Conservation (phyloP, 2,797 vertebrate genomes). For the Xiphorhynchus erythropygius region DNA sequence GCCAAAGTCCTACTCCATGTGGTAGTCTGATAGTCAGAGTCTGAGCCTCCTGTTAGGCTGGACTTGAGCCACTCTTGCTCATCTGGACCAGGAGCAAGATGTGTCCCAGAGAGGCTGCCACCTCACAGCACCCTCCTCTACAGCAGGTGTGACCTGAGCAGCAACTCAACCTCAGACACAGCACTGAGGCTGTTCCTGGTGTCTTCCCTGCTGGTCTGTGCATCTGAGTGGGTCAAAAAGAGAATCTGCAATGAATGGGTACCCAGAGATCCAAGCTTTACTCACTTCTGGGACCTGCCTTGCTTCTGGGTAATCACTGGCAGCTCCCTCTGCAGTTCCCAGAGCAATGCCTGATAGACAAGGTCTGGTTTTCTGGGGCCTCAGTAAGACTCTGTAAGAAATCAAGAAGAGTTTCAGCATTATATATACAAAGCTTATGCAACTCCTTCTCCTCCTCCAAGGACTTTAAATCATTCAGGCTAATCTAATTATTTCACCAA, state of each 20-base stretch:
- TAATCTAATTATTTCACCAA: conserved; percentile 53
- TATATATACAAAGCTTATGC: neutral
- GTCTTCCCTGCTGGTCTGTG: neutral
- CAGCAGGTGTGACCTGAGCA: neutral
- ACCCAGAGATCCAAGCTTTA: neutral
- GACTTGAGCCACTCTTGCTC: neutral
- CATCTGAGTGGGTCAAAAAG: neutral
- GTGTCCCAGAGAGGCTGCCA: neutral
- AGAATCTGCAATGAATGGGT: neutral
- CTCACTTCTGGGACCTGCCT: neutral
- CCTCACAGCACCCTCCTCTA: neutral
- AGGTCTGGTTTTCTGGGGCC: neutral
- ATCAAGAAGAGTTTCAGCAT: neutral
- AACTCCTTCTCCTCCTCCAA: neutral
- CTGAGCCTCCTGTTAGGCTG: neutral
- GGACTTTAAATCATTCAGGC: conserved; percentile 18
- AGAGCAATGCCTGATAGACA: neutral
- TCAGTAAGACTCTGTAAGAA: neutral
- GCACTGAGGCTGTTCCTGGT: neutral
- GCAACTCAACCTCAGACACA: neutral
- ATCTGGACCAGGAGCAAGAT: neutral
- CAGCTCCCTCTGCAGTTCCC: neutral
- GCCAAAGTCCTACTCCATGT: neutral
- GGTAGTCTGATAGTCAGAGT: neutral
- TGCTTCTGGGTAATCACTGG: neutral